Evolutionary conservation across 92 coral and sea anemone genomes (phyloP).

Genomic region (Umimayanthus kanabou): DNA sequence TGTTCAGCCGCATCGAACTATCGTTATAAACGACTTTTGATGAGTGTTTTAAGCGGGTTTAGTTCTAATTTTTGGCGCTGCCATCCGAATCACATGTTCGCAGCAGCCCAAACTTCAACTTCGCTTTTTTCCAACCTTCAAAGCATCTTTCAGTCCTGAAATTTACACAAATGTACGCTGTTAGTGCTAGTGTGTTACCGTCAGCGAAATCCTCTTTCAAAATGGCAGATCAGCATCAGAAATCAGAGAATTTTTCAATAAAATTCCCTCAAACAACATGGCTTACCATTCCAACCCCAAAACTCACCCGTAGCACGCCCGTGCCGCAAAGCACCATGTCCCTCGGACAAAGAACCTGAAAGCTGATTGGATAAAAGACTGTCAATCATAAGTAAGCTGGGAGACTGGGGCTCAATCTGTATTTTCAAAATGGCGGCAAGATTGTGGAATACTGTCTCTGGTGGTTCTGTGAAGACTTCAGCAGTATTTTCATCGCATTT

Average conservation of each 20-base stretch:
- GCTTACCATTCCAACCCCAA: conserved; percentile 75
- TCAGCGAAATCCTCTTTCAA: conserved; percentile 75
- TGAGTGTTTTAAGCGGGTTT: conserved; percentile 37
- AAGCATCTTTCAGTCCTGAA: conserved; percentile 75
- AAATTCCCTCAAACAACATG: conserved; percentile 66
- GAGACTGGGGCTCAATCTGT: conserved; percentile 33
- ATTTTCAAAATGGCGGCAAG: conserved; percentile 59
- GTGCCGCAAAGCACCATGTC: conserved; percentile 55
- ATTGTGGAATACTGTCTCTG: background rate
- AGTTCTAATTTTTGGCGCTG: conserved; percentile 42
- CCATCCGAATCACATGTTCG: conserved; percentile 49
- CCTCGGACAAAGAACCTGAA: conserved; percentile 11
- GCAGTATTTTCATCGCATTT: background rate
- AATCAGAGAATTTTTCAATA: conserved; percentile 60
- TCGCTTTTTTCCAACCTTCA: conserved; percentile 53
- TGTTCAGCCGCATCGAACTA: conserved; percentile 42
- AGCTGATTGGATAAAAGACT: conserved; percentile 68
- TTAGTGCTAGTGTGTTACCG: conserved; percentile 83
- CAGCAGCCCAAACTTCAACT: conserved; percentile 53
- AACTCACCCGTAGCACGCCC: conserved; percentile 66
- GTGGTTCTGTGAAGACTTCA: background rate
- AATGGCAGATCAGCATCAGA: conserved; percentile 56
- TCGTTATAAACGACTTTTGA: conserved; percentile 33
- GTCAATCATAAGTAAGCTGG: conserved; percentile 61
- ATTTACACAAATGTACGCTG: conserved; percentile 69